Evolutionary conservation across 2,113 vertebrate genomes (phyloP).

Genomic region (Struthidea cinerea): DNA sequence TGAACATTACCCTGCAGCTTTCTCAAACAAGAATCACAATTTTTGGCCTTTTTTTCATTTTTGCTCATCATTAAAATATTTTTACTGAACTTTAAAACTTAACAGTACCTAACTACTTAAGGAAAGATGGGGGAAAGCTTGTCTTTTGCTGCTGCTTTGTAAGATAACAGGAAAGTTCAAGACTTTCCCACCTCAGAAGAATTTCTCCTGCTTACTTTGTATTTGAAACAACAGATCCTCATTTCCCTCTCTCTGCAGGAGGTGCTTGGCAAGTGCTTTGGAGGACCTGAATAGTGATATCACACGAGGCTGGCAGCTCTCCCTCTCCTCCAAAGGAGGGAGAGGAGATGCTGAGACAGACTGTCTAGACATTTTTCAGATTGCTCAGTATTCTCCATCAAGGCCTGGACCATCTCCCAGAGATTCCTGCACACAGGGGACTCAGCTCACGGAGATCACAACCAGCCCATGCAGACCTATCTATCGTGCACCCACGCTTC

Average conservation of each 20-base stretch:
- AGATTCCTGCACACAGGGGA: constrained; percentile 56
- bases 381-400: constrained; percentile 60
- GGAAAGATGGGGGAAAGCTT: background rate
- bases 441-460: background rate
- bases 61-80: background rate
- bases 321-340: constrained; percentile 37
- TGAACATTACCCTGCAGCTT: background rate
- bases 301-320: constrained; percentile 51
- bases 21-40: background rate
- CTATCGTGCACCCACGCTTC: rapidly evolving
- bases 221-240: constrained; percentile 39
- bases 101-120: background rate
- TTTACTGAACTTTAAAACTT: background rate
- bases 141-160: background rate
- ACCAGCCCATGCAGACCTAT: background rate
- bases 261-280: constrained; percentile 44
- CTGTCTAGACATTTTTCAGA: constrained; percentile 69
- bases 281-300: constrained; percentile 62
- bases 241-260: constrained; percentile 56
- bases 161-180: background rate
- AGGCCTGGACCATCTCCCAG: constrained; percentile 59
- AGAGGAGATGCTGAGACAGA: constrained; percentile 62
- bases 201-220: constrained; percentile 10
- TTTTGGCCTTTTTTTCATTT: background rate
- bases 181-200: constrained; percentile 17